phyloP scores from a whole-genome alignment of 2,797 vertebrate genomes.

The Brachyrhaphis roseni region DNA sequence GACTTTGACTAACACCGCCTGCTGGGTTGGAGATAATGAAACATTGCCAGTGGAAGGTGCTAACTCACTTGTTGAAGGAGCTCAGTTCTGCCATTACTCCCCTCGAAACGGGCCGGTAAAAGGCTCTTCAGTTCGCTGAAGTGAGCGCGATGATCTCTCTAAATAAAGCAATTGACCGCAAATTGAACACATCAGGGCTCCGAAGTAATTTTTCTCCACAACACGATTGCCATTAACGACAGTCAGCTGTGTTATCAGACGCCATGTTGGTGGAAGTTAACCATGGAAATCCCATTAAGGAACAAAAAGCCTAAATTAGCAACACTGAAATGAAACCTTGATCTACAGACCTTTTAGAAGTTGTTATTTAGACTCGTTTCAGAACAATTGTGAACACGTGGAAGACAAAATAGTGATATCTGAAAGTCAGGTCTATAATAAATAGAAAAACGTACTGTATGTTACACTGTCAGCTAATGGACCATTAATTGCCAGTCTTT shows the following conservation, averaged over 20 bases:
- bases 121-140: slow-evolving; percentile 49
- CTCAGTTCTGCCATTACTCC: slow-evolving; percentile 23
- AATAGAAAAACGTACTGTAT: background rate
- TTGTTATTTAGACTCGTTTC: background rate
- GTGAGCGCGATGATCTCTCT: slow-evolving; percentile 44
- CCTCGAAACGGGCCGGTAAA: slow-evolving; percentile 37
- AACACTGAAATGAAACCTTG: background rate
- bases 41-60: slow-evolving; percentile 49
- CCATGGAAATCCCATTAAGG: slow-evolving; percentile 41
- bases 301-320: slow-evolving; percentile 54
- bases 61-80: slow-evolving; percentile 55
- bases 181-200: slow-evolving; percentile 50
- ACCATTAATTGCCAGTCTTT: background rate
- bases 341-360: background rate
- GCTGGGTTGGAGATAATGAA: slow-evolving; percentile 65
- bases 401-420: background rate
- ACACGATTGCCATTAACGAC: slow-evolving; percentile 47
- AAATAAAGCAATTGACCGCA: slow-evolving; percentile 62
- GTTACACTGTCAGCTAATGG: background rate
- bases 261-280: slow-evolving; percentile 44
- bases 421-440: background rate
- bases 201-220: slow-evolving; percentile 28
- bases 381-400: background rate
- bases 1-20: slow-evolving; percentile 53
- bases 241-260: slow-evolving; percentile 28